Evolutionary conservation across 2,113 vertebrate species (phyloP), one percentile per base, ranked within the genome.

Genomic region (Channa argus): DNA sequence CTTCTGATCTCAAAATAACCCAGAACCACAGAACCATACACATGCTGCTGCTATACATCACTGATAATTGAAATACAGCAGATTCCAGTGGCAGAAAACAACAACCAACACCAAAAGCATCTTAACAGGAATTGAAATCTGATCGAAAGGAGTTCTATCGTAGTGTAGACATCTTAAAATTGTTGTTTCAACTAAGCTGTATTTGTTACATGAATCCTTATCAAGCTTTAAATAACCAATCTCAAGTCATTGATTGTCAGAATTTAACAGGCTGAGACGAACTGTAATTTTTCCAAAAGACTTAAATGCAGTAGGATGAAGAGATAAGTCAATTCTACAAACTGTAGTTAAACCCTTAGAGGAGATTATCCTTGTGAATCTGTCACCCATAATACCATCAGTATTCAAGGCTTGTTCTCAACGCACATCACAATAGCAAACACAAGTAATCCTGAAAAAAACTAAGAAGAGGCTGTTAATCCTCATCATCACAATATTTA

Each of bases 361-460:
- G 59, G 68, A 87, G 86, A 91, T 92, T 88, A 85, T 85, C 68
- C 73, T 62, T 76, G 68, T 77, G 86, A 90, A 89, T 85, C 82
- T 88, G 80, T 80, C 65, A 71, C 45, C 73, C 66, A 33, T 77
- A 81, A 86, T 85, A 45, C 71, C 69, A 63, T 79, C 65, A 74
- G 59, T 62, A 72, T 74, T 76, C 51, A 9, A 39, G 13, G 49
- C 74, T 63, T 65, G 58, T 63, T 67, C 73, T 85, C 62, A 54
- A 45, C 71, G 44, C 77, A n/a, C 70, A 52, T 65, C 43, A 74
- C 80, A 83, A 68, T 66, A 52, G 80, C 54, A 83, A 84, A 84
- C 73, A 77, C 39, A 63, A 76, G 56, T 84, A 83, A 87, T 86
- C 82, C 83, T 73, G 41, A 71, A 77, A 52, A 52, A 56, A 66